phyloP scores from a whole-genome alignment of 2,113 vertebrate species.

The Nycticorax nycticorax region DNA sequence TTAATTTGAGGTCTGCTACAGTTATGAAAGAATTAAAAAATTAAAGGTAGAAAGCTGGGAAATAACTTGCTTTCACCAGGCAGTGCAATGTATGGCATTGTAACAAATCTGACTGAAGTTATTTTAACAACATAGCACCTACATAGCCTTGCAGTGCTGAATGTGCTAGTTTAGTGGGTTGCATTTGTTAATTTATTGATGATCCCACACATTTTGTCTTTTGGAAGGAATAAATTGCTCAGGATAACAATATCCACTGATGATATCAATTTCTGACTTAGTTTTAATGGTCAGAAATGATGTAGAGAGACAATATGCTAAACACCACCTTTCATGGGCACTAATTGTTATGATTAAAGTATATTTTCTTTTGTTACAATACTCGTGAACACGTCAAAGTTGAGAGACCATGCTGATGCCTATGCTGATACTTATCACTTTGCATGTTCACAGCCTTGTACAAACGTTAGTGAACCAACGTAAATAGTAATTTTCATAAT shows the following conservation, averaged over 20 bases:
- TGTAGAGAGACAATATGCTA: background rate
- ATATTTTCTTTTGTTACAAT: background rate
- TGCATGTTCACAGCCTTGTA: background rate
- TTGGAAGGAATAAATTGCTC: background rate
- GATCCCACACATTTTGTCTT: background rate
- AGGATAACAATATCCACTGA: background rate
- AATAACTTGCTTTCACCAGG: background rate
- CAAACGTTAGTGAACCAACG: background rate
- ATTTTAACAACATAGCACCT: background rate
- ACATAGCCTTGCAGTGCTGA: background rate
- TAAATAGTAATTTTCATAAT: conserved; percentile 41
- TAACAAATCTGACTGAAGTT: background rate
- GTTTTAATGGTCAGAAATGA: background rate
- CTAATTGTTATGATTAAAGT: background rate
- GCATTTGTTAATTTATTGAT: background rate
- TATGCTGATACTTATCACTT: background rate
- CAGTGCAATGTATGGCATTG: background rate
- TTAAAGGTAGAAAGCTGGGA: background rate
- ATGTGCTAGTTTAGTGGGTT: background rate
- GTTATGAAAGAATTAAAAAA: background rate
- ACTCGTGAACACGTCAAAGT: background rate
- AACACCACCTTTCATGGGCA: background rate
- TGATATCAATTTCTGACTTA: background rate
- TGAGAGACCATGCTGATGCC: background rate
- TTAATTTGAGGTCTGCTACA: background rate